A percentile compares a stretch with the other conserved stretches of the same genome.
Evolutionary conservation across 2,888 invertebrate species (phyloP).

Genomic region (Drosophila cognata): DNA sequence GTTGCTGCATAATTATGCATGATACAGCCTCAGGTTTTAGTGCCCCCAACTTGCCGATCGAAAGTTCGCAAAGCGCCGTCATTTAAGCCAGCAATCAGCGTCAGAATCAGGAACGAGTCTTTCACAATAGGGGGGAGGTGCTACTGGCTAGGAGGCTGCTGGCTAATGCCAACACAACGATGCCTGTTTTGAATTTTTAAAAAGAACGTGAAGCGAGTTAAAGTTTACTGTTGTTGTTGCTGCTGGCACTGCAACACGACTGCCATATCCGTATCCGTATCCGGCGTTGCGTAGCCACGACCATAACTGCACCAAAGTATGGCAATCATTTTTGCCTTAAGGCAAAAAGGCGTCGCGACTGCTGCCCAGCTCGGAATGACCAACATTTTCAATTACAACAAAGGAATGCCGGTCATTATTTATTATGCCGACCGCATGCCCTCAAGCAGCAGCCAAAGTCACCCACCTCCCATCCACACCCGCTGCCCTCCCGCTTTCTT

Average conservation of each 20-base stretch:
- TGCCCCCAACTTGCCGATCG: constrained; percentile 30
- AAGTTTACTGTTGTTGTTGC: constrained; percentile 29
- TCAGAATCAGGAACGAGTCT: constrained; percentile 53
- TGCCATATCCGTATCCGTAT: constrained; percentile 11
- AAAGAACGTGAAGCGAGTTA: constrained; percentile 71
- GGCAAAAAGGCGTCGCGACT: constrained; percentile 57
- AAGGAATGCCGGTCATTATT: constrained; percentile 82
- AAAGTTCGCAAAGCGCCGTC: constrained; percentile 46
- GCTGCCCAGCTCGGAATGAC: constrained; percentile 71
- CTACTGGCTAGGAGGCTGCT: not conserved
- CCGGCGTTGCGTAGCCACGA: constrained; percentile 19
- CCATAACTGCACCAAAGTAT: constrained; percentile 78
- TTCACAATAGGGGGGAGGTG: not conserved
- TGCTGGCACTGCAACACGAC: constrained; percentile 45
- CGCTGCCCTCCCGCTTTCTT: not conserved
- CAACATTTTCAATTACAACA: constrained; percentile 83
- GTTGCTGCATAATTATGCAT: constrained; percentile 73
- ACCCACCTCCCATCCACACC: not conserved
- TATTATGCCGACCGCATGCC: constrained; percentile 81
- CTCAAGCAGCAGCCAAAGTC: constrained; percentile 43
- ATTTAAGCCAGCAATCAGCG: constrained; percentile 80
- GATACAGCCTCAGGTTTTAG: constrained; percentile 43
- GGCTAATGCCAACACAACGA: constrained; percentile 73
- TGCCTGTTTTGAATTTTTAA: constrained; percentile 80
- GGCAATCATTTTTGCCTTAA: constrained; percentile 83